Evolutionary conservation across 1,140 invertebrate genomes (phyloP).

Genomic region (Bombus waltoni): DNA sequence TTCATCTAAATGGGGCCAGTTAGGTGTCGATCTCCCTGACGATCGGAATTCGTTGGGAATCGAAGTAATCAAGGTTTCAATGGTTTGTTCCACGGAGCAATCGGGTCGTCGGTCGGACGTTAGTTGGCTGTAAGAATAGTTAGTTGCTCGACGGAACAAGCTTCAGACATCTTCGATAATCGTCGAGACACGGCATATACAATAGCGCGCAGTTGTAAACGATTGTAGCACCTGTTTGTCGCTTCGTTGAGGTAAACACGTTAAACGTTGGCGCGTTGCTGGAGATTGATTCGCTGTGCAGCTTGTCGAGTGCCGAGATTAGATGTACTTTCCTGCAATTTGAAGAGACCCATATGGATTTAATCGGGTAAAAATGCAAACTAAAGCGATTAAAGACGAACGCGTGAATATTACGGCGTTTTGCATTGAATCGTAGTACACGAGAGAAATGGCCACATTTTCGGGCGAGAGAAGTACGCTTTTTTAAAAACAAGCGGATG

Average conservation of each 20-base stretch:
- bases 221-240: neutral
- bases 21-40: neutral
- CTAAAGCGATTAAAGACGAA: too few species aligned
- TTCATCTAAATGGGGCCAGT: neutral
- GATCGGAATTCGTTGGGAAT: neutral
- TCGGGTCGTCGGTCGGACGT: neutral
- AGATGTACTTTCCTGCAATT: too few species aligned
- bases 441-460: too few species aligned
- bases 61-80: neutral
- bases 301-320: neutral
- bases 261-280: neutral
- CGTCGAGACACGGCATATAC: neutral
- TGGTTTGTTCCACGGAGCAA: neutral
- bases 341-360: too few species aligned
- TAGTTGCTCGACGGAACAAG: neutral
- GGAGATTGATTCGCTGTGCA: neutral
- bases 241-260: neutral
- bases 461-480: too few species aligned
- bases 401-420: too few species aligned
- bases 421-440: too few species aligned
- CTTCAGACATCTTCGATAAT: constrained; percentile 6
- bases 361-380: too few species aligned
- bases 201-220: neutral
- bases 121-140: neutral
- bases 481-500: too few species aligned